Conservation (phyloP, 2,113 vertebrate genomes). For the Silurus asotus region DNA sequence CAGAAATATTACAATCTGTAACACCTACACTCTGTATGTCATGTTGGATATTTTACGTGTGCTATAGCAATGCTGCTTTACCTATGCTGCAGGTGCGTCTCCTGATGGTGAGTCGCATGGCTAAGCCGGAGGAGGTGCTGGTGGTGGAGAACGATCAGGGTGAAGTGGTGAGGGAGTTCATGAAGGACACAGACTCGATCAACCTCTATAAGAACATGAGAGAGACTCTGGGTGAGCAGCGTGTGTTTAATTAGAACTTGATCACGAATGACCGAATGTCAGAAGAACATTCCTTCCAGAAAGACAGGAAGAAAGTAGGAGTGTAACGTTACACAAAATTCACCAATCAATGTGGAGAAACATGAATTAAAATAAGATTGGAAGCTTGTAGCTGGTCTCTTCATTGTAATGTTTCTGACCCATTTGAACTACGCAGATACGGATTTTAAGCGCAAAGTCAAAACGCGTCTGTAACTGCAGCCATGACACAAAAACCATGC, state of each 20-base stretch:
- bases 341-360: background rate
- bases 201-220: conserved; percentile 99
- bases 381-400: background rate
- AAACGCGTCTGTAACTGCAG: too few relatives aligned
- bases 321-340: too few relatives aligned
- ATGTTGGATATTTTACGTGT: background rate
- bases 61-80: background rate
- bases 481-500: too few relatives aligned
- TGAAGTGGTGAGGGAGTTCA: conserved; percentile 94
- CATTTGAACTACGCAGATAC: too few relatives aligned
- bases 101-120: conserved; percentile 96
- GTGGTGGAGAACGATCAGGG: conserved; percentile 98
- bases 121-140: conserved; percentile 94
- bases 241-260: background rate
- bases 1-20: background rate
- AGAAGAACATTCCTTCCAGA: background rate
- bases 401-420: too few relatives aligned
- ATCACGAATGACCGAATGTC: background rate
- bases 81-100: conserved; percentile 80
- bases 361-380: background rate
- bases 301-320: too few relatives aligned
- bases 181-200: conserved; percentile 98
- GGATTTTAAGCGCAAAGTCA: too few relatives aligned
- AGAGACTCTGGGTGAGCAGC: conserved; percentile 87
- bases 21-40: background rate